phyloP scores from a whole-genome alignment of 2,113 vertebrate species.

The Bolborhynchus lineola region DNA sequence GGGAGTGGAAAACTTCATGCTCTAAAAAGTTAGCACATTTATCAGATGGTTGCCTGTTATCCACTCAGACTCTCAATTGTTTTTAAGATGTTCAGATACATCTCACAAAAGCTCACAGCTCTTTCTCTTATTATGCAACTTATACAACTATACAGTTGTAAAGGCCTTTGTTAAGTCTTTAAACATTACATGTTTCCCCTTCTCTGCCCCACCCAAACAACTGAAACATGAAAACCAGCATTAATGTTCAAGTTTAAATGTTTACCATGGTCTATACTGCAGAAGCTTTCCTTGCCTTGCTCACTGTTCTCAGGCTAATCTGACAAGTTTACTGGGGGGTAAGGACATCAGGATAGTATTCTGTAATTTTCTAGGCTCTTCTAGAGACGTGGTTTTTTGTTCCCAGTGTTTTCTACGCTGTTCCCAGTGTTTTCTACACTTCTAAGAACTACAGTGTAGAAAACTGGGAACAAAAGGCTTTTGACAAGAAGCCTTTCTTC shows the following conservation, averaged over 20 bases:
- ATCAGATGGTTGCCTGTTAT: rapidly evolving
- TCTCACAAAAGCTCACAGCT: not conserved
- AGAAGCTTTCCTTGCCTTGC: not conserved
- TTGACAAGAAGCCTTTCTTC: not conserved
- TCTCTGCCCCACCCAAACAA: not conserved
- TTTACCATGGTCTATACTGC: not conserved
- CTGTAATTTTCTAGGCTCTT: not conserved
- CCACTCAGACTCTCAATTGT: not conserved
- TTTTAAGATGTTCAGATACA: not conserved
- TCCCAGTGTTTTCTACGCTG: not conserved
- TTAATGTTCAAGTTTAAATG: not conserved
- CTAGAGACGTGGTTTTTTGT: not conserved
- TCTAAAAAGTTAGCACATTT: not conserved
- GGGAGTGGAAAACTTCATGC: not conserved
- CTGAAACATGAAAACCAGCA: not conserved
- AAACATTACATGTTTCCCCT: not conserved
- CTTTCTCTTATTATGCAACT: not conserved
- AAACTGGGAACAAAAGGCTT: not conserved
- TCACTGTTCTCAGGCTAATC: not conserved
- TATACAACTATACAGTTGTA: too few species aligned
- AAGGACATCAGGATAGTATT: not conserved
- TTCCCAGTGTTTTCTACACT: not conserved
- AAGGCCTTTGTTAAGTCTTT: not conserved
- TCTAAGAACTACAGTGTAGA: too few species aligned
- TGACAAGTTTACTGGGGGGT: not conserved